phyloP scores from a whole-genome alignment of 2,113 vertebrate genomes.

The Zapornia atra region DNA sequence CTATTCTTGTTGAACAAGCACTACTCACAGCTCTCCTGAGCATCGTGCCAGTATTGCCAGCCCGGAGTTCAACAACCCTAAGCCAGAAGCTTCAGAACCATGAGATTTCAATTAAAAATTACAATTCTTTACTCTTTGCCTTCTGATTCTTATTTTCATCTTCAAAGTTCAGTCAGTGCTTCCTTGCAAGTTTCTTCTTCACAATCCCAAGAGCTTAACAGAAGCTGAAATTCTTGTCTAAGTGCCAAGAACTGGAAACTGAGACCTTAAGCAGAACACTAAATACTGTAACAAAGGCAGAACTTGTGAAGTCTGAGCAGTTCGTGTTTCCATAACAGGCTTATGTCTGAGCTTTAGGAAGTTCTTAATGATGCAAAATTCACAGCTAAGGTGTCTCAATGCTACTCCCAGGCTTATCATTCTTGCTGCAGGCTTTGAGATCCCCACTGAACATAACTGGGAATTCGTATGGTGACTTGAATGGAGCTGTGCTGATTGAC shows the following conservation, averaged over 20 bases:
- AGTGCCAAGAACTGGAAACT: neutral
- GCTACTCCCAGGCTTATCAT: neutral
- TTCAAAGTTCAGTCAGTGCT: neutral
- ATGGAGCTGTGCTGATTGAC: neutral
- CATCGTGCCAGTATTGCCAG: neutral
- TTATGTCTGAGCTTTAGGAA: neutral
- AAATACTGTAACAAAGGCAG: neutral
- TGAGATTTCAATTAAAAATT: constrained; percentile 30
- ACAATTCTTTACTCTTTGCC: neutral
- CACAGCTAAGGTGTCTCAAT: neutral
- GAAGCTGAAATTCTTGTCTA: neutral
- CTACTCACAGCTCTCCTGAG: neutral
- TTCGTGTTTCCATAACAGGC: neutral
- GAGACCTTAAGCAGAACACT: neutral
- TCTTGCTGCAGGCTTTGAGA: neutral
- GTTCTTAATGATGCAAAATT: neutral
- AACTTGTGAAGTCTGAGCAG: neutral
- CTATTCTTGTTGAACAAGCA: neutral
- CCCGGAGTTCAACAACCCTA: neutral
- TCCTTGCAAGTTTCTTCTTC: neutral
- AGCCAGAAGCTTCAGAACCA: neutral
- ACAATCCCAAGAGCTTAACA: neutral
- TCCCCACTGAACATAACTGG: neutral
- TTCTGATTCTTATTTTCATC: neutral
- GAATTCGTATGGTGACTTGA: neutral